These are phyloP conservation scores for Ypsolopha scabrella DNA, from an alignment of 2,888 invertebrate genomes.

Conservation along the genomic window DNA sequence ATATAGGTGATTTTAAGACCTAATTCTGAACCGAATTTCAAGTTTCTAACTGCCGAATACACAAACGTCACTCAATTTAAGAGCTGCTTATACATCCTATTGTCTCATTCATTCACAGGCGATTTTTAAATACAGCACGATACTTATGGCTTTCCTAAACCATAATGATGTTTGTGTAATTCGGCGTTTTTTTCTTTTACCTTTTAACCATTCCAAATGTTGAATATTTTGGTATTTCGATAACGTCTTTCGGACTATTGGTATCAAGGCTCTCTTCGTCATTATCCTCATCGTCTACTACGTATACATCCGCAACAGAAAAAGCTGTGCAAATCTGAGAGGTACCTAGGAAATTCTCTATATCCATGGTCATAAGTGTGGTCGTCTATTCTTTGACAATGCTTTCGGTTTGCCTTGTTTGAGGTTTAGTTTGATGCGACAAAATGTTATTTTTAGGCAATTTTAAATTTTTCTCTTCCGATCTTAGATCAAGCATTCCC, in stretches of 20 bases:
- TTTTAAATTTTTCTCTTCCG: slow-evolving; percentile 55
- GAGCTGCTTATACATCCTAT: too few species aligned
- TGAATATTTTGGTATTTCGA: slow-evolving; percentile 35
- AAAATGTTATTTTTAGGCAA: slow-evolving; percentile 13
- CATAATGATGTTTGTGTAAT: too few species aligned
- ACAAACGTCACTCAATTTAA: too few species aligned
- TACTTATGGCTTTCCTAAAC: too few species aligned
- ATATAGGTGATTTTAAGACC: too few species aligned
- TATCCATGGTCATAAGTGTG: slow-evolving; percentile 22
- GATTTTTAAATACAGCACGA: too few species aligned
- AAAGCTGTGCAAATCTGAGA: slow-evolving; percentile 17
- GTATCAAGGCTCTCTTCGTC: too few species aligned
- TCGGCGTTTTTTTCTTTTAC: slow-evolving; percentile 28
- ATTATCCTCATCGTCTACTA: slow-evolving; percentile 25
- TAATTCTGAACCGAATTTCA: too few species aligned
- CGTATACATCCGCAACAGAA: slow-evolving; percentile 15
- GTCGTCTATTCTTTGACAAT: not conserved
- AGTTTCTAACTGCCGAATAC: too few species aligned
- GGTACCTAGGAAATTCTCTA: slow-evolving; percentile 32
- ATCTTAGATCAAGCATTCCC: slow-evolving; percentile 50
- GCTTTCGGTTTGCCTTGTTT: not conserved
- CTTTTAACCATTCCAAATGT: slow-evolving; percentile 40
- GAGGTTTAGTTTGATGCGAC: slow-evolving; percentile 5
- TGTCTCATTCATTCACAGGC: too few species aligned
- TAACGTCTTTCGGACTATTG: slow-evolving; percentile 20